phyloP scores from a whole-genome alignment of 2,113 vertebrate genomes.

The Tragelaphus scriptus region DNA sequence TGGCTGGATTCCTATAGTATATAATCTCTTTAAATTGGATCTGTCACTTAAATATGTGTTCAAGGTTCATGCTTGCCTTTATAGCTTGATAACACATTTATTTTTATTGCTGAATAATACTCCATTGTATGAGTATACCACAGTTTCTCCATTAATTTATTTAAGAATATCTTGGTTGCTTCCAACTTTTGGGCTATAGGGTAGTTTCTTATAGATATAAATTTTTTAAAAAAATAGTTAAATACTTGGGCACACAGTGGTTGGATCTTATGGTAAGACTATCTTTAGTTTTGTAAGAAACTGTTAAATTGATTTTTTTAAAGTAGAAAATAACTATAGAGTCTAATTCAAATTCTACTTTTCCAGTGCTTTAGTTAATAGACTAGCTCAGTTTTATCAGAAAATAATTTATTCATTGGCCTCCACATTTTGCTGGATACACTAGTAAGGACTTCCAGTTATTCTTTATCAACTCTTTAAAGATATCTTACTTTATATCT shows the following conservation, averaged over 20 bases:
- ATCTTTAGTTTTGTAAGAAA: background rate
- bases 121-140: background rate
- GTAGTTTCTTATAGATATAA: background rate
- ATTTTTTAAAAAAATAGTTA: background rate
- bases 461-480: background rate
- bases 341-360: background rate
- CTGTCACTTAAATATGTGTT: background rate
- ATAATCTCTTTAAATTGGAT: background rate
- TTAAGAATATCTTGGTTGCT: background rate
- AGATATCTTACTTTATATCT: background rate
- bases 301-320: background rate
- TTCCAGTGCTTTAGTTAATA: background rate
- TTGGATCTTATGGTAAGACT: background rate
- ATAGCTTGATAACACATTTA: background rate
- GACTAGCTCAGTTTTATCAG: background rate
- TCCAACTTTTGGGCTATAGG: background rate
- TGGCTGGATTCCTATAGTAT: background rate
- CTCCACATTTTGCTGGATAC: background rate
- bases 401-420: background rate
- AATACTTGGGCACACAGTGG: background rate
- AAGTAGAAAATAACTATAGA: background rate
- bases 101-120: background rate
- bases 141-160: background rate
- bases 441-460: background rate
- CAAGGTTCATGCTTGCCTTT: background rate